Percentiles rank a stretch among this genome's conserved stretches.
phyloP scores from a whole-genome alignment of 2,888 invertebrate species.

The Caenorhabditis becei region DNA sequence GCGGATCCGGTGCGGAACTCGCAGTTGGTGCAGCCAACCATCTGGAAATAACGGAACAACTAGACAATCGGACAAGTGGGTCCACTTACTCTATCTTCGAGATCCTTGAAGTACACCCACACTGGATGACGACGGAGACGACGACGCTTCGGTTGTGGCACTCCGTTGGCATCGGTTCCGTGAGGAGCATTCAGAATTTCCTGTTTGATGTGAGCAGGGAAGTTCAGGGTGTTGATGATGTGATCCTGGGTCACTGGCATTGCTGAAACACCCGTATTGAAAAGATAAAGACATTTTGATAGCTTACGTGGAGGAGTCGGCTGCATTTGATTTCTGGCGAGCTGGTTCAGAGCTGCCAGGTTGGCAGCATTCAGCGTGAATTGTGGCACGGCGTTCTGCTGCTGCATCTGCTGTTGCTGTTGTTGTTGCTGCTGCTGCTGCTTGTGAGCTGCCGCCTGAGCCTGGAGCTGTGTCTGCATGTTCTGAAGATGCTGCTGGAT shows the following conservation, averaged over 20 bases:
- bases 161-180: constrained; percentile 70
- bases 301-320: constrained; percentile 38
- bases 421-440: constrained; percentile 64
- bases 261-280: constrained; percentile 13
- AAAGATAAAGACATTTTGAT: neutral
- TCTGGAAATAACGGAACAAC: constrained; percentile 52
- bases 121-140: constrained; percentile 78
- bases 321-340: constrained; percentile 62
- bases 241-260: constrained; percentile 55
- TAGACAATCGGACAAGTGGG: neutral
- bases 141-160: constrained; percentile 74
- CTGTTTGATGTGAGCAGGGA: constrained; percentile 63
- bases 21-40: constrained; percentile 78
- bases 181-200: constrained; percentile 67
- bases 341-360: constrained; percentile 66
- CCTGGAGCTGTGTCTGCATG: constrained; percentile 62
- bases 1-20: constrained; percentile 77
- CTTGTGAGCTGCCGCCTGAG: constrained; percentile 51
- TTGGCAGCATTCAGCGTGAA: constrained; percentile 69
- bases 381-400: constrained; percentile 55
- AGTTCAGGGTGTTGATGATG: constrained; percentile 65
- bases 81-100: constrained; percentile 74
- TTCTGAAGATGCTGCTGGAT: constrained; percentile 68
- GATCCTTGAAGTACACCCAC: constrained; percentile 78
- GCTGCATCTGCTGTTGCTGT: constrained; percentile 53